Evolutionary conservation across 1,140 invertebrate species (phyloP).

Genomic region (Leptinotarsa undecemlineata): DNA sequence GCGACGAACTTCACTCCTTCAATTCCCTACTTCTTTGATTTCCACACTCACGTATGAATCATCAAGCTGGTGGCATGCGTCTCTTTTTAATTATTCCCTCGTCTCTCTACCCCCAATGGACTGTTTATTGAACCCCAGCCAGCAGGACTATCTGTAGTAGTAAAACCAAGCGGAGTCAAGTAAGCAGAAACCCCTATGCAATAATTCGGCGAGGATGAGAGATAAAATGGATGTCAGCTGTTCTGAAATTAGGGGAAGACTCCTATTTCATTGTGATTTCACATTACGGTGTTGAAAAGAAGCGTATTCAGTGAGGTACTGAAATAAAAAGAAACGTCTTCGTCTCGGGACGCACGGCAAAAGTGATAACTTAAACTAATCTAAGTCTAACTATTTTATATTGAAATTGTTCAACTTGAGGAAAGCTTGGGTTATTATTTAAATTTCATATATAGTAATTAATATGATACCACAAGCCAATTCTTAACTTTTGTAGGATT

Average conservation of each 20-base stretch:
- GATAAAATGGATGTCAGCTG: slow-evolving; percentile 7
- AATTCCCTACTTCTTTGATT: not conserved
- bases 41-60: not conserved
- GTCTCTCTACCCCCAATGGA: not conserved
- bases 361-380: too few relatives aligned
- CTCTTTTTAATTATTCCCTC: slow-evolving; percentile 6
- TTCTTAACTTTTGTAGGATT: too few relatives aligned
- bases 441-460: too few relatives aligned
- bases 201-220: not conserved
- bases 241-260: not conserved
- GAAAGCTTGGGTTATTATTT: too few relatives aligned
- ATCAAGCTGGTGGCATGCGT: not conserved
- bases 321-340: too few relatives aligned
- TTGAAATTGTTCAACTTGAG: too few relatives aligned
- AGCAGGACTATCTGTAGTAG: not conserved
- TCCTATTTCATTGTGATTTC: not conserved
- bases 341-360: too few relatives aligned
- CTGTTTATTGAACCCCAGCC: slow-evolving; percentile 2
- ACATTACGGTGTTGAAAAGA: too few relatives aligned
- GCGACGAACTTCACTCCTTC: not conserved
- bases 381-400: too few relatives aligned
- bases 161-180: slow-evolving; percentile 4
- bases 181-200: slow-evolving; percentile 5
- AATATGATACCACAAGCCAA: too few relatives aligned
- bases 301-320: too few relatives aligned